Evolutionary conservation across 1,140 invertebrate species (phyloP).

Genomic region (Nymphalis io): DNA sequence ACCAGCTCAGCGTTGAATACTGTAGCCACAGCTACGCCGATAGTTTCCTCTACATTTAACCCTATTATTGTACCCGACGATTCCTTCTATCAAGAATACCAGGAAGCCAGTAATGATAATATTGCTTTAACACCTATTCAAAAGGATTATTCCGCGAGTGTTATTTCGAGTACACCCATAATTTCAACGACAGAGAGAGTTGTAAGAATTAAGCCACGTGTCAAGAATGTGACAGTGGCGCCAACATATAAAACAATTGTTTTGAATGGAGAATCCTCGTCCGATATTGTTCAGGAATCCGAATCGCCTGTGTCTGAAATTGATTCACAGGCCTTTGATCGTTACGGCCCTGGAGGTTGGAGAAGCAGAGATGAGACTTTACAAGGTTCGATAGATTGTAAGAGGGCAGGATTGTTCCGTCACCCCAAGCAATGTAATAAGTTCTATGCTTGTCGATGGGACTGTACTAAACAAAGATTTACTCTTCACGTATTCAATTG

Average conservation of each 20-base stretch:
- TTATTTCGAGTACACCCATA: conserved; percentile 59
- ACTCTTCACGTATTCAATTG: conserved; percentile 91
- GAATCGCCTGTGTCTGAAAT: conserved; percentile 42
- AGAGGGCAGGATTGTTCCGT: conserved; percentile 89
- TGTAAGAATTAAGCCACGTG: conserved; percentile 61
- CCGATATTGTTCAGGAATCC: conserved; percentile 42
- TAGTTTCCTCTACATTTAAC: conserved; percentile 72
- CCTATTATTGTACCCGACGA: conserved; percentile 80
- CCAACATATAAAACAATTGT: conserved; percentile 76
- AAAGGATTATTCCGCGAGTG: conserved; percentile 50
- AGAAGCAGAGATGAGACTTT: conserved; percentile 82
- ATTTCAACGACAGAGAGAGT: conserved; percentile 57
- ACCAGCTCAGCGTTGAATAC: conserved; percentile 38
- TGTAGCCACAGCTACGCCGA: conserved; percentile 50
- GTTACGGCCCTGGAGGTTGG: conserved; percentile 81
- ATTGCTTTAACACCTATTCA: conserved; percentile 46
- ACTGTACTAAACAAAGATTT: conserved; percentile 88
- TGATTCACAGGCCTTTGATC: conserved; percentile 74
- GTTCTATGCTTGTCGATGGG: conserved; percentile 93
- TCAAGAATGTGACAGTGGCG: conserved; percentile 70
- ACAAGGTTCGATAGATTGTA: conserved; percentile 85
- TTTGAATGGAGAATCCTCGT: conserved; percentile 58
- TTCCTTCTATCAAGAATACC: conserved; percentile 72
- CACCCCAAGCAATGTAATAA: conserved; percentile 92
- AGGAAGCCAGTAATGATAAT: conserved; percentile 57